Percentiles rank a stretch among this genome's conserved stretches.
These are phyloP conservation scores for Coremacera marginata DNA, from an alignment of 2,888 invertebrate species.

Conservation along the genomic window DNA sequence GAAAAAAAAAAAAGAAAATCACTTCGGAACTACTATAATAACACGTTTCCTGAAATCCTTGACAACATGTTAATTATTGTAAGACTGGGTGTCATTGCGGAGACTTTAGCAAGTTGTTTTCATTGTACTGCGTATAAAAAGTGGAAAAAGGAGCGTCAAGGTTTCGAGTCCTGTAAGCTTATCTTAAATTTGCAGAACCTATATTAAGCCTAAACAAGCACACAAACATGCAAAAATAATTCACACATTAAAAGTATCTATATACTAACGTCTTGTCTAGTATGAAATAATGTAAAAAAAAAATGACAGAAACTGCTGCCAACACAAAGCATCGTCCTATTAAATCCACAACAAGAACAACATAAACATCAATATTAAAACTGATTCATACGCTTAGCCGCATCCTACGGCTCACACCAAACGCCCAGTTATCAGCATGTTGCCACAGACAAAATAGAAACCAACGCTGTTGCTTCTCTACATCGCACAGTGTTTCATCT, in stretches of 20 bases:
- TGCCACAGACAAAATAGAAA: not conserved
- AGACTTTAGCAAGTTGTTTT: not conserved
- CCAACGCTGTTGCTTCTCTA: not conserved
- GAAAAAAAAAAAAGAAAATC: not conserved
- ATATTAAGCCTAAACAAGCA: not conserved
- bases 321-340: not conserved
- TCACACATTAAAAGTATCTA: not conserved
- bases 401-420: not conserved
- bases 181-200: constrained; percentile 20
- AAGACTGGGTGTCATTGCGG: not conserved
- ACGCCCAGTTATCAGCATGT: constrained; percentile 10
- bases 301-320: not conserved
- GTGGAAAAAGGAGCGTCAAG: too few species aligned
- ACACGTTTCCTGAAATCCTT: not conserved
- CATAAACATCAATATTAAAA: not conserved
- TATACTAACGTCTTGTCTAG: not conserved
- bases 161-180: not conserved
- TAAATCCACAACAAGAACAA: not conserved
- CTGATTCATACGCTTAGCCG: not conserved
- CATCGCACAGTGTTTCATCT: too few species aligned
- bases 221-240: not conserved
- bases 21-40: not conserved
- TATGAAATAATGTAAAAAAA: not conserved
- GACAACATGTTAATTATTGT: constrained; percentile 43
- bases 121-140: too few species aligned